phyloP scores from a whole-genome alignment of 2,113 vertebrate species.

The Uria aalge region DNA sequence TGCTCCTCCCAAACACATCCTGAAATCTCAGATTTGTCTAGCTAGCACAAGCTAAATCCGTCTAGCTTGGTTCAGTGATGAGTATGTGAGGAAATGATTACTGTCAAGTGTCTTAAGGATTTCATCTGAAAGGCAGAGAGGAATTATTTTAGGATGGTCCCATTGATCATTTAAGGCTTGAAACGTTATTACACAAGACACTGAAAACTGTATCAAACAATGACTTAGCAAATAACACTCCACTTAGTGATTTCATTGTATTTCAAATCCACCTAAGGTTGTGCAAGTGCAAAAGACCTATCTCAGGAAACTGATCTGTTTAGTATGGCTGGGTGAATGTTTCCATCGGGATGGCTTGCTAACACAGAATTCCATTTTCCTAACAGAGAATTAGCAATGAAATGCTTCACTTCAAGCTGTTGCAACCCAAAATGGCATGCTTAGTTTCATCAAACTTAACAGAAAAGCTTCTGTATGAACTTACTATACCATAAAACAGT shows the following conservation, averaged over 20 bases:
- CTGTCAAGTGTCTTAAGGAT: conserved; percentile 53
- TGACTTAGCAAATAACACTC: conserved; percentile 27
- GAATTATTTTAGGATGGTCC: conserved; percentile 48
- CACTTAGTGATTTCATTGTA: not conserved
- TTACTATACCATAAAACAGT: not conserved
- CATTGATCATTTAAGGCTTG: conserved; percentile 21
- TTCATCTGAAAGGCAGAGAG: conserved; percentile 40
- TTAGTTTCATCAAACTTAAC: not conserved
- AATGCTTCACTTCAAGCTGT: not conserved
- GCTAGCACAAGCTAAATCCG: conserved; percentile 61
- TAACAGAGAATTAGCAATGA: not conserved
- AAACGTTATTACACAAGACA: conserved; percentile 7
- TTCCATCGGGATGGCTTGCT: not conserved
- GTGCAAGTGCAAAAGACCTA: not conserved
- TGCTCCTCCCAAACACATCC: not conserved
- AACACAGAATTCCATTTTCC: not conserved
- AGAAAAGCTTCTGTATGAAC: not conserved
- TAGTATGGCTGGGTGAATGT: not conserved
- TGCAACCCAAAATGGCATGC: not conserved
- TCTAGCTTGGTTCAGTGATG: conserved; percentile 40
- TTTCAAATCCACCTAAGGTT: conserved; percentile 8
- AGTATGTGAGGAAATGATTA: conserved; percentile 57
- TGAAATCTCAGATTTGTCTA: conserved; percentile 42
- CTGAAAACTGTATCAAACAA: conserved; percentile 1
- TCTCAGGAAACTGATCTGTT: not conserved